Evolutionary conservation across 2,113 vertebrate genomes (phyloP).

Genomic region (Ondatra zibethicus): DNA sequence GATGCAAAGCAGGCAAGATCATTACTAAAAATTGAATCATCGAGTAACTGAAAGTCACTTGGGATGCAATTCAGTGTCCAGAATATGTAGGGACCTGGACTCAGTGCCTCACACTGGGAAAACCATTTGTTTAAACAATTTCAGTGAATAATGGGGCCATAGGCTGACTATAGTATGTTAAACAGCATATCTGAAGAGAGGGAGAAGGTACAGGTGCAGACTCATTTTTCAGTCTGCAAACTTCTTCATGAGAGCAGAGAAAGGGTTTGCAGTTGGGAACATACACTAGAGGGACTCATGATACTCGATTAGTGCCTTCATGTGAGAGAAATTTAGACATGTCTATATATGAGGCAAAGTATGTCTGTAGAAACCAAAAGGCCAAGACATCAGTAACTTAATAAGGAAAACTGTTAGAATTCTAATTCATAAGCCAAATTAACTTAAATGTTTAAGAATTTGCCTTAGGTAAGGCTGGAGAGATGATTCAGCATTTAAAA

Average conservation of each 20-base stretch:
- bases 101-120: neutral
- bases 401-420: slow-evolving; percentile 31
- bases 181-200: neutral
- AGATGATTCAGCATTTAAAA: neutral
- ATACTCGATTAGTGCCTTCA: neutral
- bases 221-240: neutral
- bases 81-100: neutral
- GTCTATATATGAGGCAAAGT: neutral
- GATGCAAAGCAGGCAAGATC: neutral
- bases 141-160: neutral
- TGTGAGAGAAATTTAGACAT: slow-evolving; percentile 28
- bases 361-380: neutral
- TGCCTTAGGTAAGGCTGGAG: neutral
- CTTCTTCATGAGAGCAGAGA: neutral
- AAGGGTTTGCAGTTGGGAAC: neutral
- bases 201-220: neutral
- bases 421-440: slow-evolving; percentile 39
- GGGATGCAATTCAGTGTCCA: neutral
- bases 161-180: neutral
- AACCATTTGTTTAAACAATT: slow-evolving; percentile 35
- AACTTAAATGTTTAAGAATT: slow-evolving; percentile 48
- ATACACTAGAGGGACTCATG: neutral
- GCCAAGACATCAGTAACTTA: neutral
- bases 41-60: neutral
- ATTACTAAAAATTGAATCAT: neutral